Conservation (phyloP, 2,797 vertebrate species). For the Anisognathus igniventris region DNA sequence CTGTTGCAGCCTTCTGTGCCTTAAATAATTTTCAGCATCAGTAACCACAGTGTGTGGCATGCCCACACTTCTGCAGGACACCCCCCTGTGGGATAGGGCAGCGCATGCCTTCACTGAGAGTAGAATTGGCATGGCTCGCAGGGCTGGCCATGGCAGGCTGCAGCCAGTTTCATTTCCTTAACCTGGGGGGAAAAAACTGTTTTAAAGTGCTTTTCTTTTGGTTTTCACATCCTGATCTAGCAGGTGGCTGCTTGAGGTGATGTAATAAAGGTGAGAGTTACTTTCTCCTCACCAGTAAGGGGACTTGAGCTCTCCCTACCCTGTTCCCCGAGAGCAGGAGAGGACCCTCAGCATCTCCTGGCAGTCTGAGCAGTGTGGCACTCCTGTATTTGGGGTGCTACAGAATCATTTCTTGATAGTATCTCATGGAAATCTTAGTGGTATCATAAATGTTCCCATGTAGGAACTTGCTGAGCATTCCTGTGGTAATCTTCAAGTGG, state of each 20-base stretch:
- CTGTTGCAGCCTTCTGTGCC: not conserved
- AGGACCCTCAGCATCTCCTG: not conserved
- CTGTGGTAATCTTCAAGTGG: not conserved
- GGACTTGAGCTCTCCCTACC: not conserved
- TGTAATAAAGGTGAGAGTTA: not conserved
- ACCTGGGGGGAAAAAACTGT: not conserved
- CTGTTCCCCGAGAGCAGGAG: not conserved
- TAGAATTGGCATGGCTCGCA: not conserved
- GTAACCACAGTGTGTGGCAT: accelerated
- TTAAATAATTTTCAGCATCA: not conserved
- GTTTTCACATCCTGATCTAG: not conserved
- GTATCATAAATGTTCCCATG: not conserved
- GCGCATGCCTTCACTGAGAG: accelerated
- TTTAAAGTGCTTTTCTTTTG: not conserved
- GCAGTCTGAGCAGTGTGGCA: not conserved
- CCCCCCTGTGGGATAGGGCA: accelerated
- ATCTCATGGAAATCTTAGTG: not conserved
- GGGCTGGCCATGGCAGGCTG: not conserved
- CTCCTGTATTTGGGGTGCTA: not conserved
- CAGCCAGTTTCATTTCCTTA: not conserved
- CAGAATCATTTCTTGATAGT: not conserved
- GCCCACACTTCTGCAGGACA: not conserved
- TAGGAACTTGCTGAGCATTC: not conserved
- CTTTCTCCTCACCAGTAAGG: not conserved
- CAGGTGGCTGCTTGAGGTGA: not conserved